Base-by-base conservation (phyloP, 2,113 vertebrate species). In the Colistium nudipinnis region DNA sequence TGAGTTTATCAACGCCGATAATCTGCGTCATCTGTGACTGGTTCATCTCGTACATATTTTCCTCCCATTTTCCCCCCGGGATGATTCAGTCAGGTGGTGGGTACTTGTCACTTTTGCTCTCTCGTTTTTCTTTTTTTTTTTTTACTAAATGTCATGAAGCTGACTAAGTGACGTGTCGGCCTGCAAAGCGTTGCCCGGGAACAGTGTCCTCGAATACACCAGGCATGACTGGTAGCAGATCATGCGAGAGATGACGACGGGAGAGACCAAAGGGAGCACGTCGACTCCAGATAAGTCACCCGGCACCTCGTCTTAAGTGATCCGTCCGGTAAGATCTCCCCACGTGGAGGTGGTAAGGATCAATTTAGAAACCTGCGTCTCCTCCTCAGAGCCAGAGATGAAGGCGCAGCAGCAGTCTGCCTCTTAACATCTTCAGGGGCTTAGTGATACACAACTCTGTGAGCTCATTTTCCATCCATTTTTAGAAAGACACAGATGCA, bases 361-460 rank as follows among this genome's bases (percentile, higher is more conserved):
- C 14, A 39, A 72, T 85, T 88, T 87, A 82, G 81, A 83, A 78
- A 74, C 55, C 44, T 61, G 55, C 41, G 20, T 82, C 69, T 77
- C 65, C 69, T 70, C 56, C 64, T 76, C 36, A 1, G 57, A 69
- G 52, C 69, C 64, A 20, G 48, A 72, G 55, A 52, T n/a, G 53
- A 38, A 64, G 39, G 70, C 67, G 86, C 81, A 55, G 74, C 80
- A 80, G 43, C 68, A 74, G 82, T 74, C 69, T 79, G 67, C 76
- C 80, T 80, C 75, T 54, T 44, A 55, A 54, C 61, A 57, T 70
- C 65, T 56, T 76, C 66, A 62, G 63, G 24, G 60, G 41, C 44
- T 31, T 3, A 36, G 33, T 24, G 52, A 61, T 14, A 30, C 55
- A 55, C 61, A 66, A 69, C 56, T 74, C 61, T 30, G 3, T 28